Evolutionary conservation across 2,797 vertebrate species (phyloP).

Genomic region (Halcyon smyrnensis): DNA sequence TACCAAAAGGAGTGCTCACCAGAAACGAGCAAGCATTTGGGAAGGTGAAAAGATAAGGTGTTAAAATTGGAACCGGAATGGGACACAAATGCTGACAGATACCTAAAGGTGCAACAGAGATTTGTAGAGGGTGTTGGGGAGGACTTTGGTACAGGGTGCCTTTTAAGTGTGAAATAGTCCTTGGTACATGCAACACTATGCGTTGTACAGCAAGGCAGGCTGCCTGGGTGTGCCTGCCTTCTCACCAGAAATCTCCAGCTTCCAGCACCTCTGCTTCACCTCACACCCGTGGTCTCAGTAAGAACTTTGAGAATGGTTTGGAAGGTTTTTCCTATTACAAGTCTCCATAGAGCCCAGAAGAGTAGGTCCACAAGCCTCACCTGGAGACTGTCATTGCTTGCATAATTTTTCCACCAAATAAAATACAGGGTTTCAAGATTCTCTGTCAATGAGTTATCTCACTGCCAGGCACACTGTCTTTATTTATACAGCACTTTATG

Average conservation of each 20-base stretch:
- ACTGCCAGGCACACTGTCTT: neutral
- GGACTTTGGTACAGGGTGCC: neutral
- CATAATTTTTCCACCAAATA: neutral
- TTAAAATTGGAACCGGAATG: neutral
- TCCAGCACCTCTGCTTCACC: neutral
- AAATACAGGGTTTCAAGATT: neutral
- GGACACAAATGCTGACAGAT: neutral
- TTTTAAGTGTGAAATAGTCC: neutral
- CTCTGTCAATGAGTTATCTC: neutral
- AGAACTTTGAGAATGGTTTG: neutral
- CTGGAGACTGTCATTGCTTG: neutral
- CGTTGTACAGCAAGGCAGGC: accelerated
- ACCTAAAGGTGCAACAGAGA: neutral
- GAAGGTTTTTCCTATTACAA: neutral
- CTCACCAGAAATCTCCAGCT: neutral
- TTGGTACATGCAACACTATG: neutral
- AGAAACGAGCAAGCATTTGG: neutral
- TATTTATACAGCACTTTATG: neutral
- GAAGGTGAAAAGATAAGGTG: neutral
- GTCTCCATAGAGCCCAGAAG: neutral
- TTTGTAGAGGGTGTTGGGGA: neutral
- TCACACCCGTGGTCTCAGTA: neutral
- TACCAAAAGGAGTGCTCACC: neutral
- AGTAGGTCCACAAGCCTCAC: neutral
- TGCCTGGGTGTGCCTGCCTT: neutral